phyloP scores from a whole-genome alignment of 2,797 vertebrate species.

The Falco novaeseelandiae region DNA sequence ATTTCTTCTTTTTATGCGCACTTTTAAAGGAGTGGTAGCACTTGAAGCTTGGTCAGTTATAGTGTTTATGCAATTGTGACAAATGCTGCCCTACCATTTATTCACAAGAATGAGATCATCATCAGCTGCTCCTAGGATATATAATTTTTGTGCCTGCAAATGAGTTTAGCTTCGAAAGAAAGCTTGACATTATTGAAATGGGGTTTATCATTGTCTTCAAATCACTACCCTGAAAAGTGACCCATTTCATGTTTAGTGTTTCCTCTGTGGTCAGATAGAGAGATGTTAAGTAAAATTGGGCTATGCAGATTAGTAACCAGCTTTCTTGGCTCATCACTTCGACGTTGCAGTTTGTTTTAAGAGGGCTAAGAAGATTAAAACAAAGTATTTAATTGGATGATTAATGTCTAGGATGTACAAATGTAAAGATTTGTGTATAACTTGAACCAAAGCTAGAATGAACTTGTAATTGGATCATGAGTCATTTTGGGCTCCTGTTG shows the following conservation, averaged over 20 bases:
- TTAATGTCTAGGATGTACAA: background rate
- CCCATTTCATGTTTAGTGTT: background rate
- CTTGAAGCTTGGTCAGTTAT: background rate
- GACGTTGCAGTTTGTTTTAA: background rate
- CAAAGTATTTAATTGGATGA: background rate
- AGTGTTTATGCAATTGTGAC: background rate
- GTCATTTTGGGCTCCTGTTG: background rate
- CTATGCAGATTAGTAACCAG: background rate
- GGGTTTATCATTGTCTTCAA: background rate
- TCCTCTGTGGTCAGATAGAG: background rate
- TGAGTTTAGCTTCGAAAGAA: background rate
- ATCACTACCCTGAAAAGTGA: background rate
- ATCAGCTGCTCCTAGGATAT: background rate
- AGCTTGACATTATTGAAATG: background rate
- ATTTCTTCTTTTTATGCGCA: background rate
- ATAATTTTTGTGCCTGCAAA: background rate
- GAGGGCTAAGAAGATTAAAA: background rate
- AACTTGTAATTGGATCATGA: background rate
- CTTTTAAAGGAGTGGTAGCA: background rate
- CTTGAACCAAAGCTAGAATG: background rate
- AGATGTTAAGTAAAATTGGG: background rate
- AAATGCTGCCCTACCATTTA: background rate
- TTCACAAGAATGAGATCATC: background rate
- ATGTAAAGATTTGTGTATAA: background rate
- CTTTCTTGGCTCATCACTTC: background rate